Evolutionary conservation across 2,113 vertebrate species (phyloP).

Genomic region (Onychorhynchus coronatus): DNA sequence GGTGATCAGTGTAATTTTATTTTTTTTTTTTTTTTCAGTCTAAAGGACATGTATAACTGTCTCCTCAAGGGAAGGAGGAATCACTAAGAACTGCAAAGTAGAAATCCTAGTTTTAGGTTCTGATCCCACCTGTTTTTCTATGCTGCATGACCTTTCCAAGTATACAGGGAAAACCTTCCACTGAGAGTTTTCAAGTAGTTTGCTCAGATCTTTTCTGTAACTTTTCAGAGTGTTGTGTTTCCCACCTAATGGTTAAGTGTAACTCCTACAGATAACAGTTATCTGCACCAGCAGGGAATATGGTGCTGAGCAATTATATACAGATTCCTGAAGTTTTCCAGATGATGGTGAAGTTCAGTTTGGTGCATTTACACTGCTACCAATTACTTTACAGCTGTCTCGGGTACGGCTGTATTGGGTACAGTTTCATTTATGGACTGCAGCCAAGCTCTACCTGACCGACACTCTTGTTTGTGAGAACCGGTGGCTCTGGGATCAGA

Average conservation of each 20-base stretch:
- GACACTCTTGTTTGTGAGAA: fast-evolving
- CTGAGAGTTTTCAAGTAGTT: background rate
- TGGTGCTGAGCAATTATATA: too few relatives aligned
- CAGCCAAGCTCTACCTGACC: background rate
- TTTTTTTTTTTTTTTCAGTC: background rate
- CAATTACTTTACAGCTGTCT: background rate
- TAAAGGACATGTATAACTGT: background rate
- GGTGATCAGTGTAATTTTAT: background rate
- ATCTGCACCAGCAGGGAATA: background rate
- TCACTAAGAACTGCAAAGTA: background rate
- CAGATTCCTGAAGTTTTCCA: background rate
- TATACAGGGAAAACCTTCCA: background rate
- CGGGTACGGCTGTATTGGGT: fast-evolving
- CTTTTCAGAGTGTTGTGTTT: background rate
- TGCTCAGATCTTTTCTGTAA: background rate
- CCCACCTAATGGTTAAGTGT: background rate
- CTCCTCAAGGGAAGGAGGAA: background rate
- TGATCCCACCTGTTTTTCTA: background rate
- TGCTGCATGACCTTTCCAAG: background rate
- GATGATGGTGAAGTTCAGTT: background rate
- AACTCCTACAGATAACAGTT: background rate
- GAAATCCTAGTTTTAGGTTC: background rate
- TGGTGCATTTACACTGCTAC: background rate
- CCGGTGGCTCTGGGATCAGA: background rate
- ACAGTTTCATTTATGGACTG: background rate